Evolutionary conservation across 2,113 vertebrate species (phyloP).

Genomic region (Thermophis baileyi): DNA sequence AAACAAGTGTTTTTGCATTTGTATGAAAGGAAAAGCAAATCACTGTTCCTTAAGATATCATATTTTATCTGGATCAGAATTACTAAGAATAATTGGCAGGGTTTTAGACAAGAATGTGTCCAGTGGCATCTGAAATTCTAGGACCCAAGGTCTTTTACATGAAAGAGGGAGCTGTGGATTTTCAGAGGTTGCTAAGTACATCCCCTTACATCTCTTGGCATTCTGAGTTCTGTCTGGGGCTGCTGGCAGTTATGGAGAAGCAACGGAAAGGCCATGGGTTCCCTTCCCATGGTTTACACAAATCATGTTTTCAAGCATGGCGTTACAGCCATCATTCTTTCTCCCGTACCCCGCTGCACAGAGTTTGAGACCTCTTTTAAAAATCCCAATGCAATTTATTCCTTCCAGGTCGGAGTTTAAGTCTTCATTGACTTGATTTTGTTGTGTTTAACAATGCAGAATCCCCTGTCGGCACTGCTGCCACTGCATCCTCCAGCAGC

Average conservation of each 20-base stretch:
- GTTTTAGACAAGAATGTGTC: background rate
- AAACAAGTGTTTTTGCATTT: background rate
- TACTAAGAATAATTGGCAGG: background rate
- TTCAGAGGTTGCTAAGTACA: background rate
- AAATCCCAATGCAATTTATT: background rate
- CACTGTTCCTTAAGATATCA: background rate
- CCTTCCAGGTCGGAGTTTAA: background rate
- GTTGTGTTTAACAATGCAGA: constrained; percentile 71
- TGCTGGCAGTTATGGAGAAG: background rate
- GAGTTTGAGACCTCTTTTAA: background rate
- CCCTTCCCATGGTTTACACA: background rate
- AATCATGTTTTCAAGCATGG: background rate
- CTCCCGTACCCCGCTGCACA: background rate
- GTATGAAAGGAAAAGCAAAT: background rate
- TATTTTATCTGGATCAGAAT: background rate
- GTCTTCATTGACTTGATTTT: background rate
- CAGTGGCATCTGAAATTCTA: background rate
- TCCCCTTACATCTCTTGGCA: background rate
- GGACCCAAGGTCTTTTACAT: background rate
- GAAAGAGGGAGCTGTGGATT: background rate
- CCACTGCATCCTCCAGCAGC: constrained; percentile 75
- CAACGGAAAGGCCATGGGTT: background rate
- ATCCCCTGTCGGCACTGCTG: constrained; percentile 75
- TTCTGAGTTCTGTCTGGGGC: background rate
- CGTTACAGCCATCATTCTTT: background rate